A percentile compares a stretch with the other conserved stretches of the same genome.
These are phyloP conservation scores for Anas platyrhynchos DNA, from an alignment of 2,113 vertebrate species.

Conservation along the genomic window DNA sequence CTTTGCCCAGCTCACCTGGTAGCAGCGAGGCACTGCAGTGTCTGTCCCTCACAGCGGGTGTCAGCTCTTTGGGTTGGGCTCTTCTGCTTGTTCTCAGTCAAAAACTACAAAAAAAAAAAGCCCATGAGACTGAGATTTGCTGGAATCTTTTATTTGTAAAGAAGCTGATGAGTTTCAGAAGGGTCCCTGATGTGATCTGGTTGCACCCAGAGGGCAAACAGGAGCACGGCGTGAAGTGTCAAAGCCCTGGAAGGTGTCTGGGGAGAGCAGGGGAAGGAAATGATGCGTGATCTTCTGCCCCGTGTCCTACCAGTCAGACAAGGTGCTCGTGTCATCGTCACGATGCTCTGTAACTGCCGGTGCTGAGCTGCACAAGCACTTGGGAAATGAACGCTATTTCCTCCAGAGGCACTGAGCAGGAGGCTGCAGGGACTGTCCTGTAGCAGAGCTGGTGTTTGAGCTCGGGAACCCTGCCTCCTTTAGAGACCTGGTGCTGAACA, in stretches of 20 bases:
- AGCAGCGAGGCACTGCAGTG: too few species aligned
- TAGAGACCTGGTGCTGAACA: background rate
- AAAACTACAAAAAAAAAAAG: background rate
- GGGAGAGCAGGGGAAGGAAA: background rate
- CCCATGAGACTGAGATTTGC: background rate
- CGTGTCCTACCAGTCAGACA: background rate
- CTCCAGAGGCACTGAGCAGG: background rate
- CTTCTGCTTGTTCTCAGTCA: background rate
- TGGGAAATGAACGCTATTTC: background rate
- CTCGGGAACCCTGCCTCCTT: background rate
- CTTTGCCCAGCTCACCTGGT: background rate
- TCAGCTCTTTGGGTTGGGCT: background rate
- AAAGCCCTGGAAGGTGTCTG: background rate
- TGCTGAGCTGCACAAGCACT: background rate
- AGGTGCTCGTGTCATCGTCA: background rate
- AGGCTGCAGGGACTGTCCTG: fast-evolving
- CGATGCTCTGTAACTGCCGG: background rate
- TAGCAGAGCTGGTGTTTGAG: background rate
- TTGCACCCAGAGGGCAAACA: background rate
- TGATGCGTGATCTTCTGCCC: fast-evolving
- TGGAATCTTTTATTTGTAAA: background rate
- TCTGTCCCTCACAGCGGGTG: background rate
- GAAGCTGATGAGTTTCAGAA: background rate
- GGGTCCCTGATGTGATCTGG: background rate
- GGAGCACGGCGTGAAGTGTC: background rate